A percentile compares a stretch with the other conserved stretches of the same genome.
These are phyloP conservation scores for Brachypteracias leptosomus DNA, from an alignment of 2,113 vertebrate species.

Conservation along the genomic window DNA sequence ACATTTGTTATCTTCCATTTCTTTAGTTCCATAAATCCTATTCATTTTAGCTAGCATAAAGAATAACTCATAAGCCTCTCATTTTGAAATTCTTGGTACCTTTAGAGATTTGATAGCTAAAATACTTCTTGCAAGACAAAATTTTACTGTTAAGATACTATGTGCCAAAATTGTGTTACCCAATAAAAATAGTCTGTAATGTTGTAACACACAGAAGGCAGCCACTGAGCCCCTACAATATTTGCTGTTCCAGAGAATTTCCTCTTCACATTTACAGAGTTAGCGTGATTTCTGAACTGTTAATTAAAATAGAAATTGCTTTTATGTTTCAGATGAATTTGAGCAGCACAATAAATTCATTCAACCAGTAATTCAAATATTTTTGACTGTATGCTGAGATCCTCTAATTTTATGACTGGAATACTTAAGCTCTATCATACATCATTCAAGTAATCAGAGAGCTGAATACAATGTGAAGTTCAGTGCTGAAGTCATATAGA, in stretches of 20 bases:
- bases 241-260: neutral
- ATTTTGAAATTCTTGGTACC: neutral
- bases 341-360: neutral
- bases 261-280: neutral
- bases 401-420: neutral
- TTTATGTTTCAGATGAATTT: neutral
- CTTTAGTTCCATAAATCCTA: neutral
- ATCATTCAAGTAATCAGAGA: slow-evolving; percentile 1
- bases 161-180: neutral
- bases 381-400: neutral
- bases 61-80: neutral
- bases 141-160: neutral
- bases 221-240: neutral
- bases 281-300: neutral
- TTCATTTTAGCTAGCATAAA: neutral
- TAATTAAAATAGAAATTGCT: slow-evolving; percentile 12
- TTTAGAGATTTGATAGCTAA: neutral
- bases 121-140: neutral
- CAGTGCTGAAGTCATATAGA: neutral
- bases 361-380: neutral
- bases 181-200: neutral
- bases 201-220: neutral
- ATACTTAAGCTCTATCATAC: neutral
- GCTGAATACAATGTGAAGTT: neutral
- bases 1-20: neutral